Conservation (phyloP, 2,888 invertebrate species). For the Panzeria rudis region DNA sequence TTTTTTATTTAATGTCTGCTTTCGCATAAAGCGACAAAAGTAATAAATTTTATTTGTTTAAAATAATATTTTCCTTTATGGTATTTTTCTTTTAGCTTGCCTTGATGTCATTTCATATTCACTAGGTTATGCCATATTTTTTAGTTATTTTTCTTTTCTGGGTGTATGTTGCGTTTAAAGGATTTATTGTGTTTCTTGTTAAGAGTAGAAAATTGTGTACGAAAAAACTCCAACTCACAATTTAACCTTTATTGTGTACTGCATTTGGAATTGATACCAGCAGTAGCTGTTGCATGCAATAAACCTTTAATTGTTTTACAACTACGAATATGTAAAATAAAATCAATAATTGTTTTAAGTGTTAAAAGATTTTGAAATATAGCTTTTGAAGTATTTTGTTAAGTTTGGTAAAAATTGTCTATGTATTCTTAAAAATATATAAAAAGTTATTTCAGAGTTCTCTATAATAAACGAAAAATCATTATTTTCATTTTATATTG, state of each 20-base stretch:
- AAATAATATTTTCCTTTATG: constrained; percentile 54
- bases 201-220: constrained; percentile 20
- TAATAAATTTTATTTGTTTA: constrained; percentile 64
- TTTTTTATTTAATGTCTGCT: constrained; percentile 57
- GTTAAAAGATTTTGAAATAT: background rate
- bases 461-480: background rate
- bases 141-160: background rate
- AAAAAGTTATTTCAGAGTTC: background rate
- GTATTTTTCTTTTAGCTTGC: background rate
- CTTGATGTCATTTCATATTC: constrained; percentile 46
- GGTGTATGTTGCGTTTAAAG: constrained; percentile 34
- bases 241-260: constrained; percentile 1
- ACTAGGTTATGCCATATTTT: constrained; percentile 16
- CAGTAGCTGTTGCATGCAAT: constrained; percentile 9
- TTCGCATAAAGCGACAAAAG: constrained; percentile 65
- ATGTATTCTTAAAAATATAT: background rate
- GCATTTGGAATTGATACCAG: constrained; percentile 1
- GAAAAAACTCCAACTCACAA: constrained; percentile 17
- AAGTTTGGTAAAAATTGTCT: background rate
- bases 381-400: background rate
- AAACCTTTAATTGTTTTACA: constrained; percentile 4
- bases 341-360: background rate
- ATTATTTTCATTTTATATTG: too few relatives aligned
- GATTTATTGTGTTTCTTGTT: constrained; percentile 35
- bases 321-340: background rate